Evolutionary conservation across 2,113 vertebrate species (phyloP).

Genomic region (Callaeas wilsoni): DNA sequence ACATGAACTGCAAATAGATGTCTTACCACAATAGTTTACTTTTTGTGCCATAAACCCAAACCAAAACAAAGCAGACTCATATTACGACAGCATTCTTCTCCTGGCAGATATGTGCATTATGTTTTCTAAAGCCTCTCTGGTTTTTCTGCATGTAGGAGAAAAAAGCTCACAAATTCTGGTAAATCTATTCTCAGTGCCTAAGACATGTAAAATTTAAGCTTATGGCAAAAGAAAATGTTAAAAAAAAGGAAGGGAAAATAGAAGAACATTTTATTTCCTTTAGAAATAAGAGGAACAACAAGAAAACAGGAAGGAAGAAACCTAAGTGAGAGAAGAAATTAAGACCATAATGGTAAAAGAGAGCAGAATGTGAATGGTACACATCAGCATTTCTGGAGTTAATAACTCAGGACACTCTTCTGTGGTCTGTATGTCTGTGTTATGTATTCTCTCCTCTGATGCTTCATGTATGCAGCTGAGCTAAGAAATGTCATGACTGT

Average conservation of each 20-base stretch:
- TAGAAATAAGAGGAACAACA: background rate
- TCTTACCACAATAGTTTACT: background rate
- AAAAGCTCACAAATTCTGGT: background rate
- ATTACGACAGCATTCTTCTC: background rate
- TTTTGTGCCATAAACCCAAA: background rate
- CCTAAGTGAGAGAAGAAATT: background rate
- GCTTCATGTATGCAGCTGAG: background rate
- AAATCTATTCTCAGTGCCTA: background rate
- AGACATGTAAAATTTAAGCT: background rate
- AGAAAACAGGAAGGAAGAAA: background rate
- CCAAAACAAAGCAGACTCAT: background rate
- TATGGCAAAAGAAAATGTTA: background rate
- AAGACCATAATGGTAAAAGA: background rate
- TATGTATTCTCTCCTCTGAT: background rate
- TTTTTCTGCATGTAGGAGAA: background rate
- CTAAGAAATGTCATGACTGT: background rate
- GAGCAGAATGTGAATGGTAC: background rate
- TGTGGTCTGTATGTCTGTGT: fast-evolving
- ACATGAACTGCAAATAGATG: background rate
- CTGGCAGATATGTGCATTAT: background rate
- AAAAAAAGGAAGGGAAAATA: background rate
- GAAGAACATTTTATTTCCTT: background rate
- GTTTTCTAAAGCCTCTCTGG: background rate
- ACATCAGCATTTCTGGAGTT: background rate
- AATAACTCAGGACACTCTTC: background rate